phyloP scores from a whole-genome alignment of 2,888 invertebrate species.

The Dysmachus trigonus region DNA sequence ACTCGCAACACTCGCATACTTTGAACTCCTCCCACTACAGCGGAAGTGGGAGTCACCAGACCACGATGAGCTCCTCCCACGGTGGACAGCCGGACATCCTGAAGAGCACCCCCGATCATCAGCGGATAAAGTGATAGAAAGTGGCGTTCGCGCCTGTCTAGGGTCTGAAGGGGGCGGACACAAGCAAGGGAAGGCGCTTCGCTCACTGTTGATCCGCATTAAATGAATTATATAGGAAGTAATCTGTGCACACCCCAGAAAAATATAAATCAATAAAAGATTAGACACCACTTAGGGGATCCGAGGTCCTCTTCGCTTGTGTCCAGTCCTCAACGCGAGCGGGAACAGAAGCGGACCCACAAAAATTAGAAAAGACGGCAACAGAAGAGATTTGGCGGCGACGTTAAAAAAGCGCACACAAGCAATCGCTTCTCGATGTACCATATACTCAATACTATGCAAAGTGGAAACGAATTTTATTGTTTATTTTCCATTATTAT shows the following conservation, averaged over 20 bases:
- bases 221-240: background rate
- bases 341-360: background rate
- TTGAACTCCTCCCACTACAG: constrained; percentile 62
- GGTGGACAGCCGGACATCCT: constrained; percentile 82
- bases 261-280: background rate
- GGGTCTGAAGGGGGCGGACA: background rate
- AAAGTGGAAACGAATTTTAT: constrained; percentile 29
- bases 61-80: constrained; percentile 62
- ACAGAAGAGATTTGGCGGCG: background rate
- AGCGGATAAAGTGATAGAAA: constrained; percentile 63
- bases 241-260: background rate
- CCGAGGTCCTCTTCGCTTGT: background rate
- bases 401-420: constrained; percentile 10
- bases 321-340: background rate
- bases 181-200: background rate
- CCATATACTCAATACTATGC: background rate
- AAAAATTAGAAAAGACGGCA: background rate
- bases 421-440: constrained; percentile 26
- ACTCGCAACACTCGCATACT: constrained; percentile 64
- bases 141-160: constrained; percentile 27
- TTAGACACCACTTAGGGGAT: background rate
- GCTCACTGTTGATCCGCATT: background rate
- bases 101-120: constrained; percentile 87
- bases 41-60: constrained; percentile 58
- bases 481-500: background rate